A percentile compares a stretch with the other conserved stretches of the same genome.
These are phyloP conservation scores for Andinoacara biseriatus DNA, from an alignment of 2,113 vertebrate genomes.

Conservation along the genomic window DNA sequence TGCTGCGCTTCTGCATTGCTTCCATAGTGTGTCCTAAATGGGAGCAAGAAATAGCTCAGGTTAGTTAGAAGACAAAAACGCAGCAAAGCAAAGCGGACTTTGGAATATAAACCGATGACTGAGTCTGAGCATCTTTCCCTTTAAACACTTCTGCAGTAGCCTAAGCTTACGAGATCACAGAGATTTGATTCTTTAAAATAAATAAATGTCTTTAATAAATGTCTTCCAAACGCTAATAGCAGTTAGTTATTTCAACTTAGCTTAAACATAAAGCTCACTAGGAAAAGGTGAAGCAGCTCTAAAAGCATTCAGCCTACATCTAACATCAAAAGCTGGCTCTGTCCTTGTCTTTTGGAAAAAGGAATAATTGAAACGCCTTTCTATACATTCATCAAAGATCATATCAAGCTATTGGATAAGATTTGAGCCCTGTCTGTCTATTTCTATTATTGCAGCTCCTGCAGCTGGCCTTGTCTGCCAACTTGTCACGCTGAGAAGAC, in stretches of 20 bases:
- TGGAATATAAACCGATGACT: background rate
- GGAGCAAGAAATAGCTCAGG: background rate
- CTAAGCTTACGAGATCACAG: background rate
- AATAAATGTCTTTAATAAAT: background rate
- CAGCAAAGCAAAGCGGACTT: background rate
- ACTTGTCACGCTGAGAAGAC: conserved; percentile 61
- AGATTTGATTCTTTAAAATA: background rate
- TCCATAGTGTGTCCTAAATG: background rate
- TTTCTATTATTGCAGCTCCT: conserved; percentile 36
- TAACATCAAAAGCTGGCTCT: background rate
- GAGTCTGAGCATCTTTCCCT: background rate
- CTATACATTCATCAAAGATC: conserved; percentile 32
- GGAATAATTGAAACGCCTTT: conserved; percentile 25
- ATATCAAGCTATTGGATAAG: conserved; percentile 32
- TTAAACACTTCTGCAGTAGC: background rate
- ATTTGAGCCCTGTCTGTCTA: conserved; percentile 49
- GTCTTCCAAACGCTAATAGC: background rate
- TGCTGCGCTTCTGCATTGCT: background rate
- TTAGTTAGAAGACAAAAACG: background rate
- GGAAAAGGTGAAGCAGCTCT: background rate
- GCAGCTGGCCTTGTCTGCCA: conserved; percentile 58
- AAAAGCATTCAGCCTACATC: background rate
- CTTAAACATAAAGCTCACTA: background rate
- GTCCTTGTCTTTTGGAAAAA: conserved; percentile 22
- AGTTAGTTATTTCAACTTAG: background rate